Evolutionary conservation across 1,140 invertebrate species (phyloP).

Genomic region (Neuroterus valhalla): DNA sequence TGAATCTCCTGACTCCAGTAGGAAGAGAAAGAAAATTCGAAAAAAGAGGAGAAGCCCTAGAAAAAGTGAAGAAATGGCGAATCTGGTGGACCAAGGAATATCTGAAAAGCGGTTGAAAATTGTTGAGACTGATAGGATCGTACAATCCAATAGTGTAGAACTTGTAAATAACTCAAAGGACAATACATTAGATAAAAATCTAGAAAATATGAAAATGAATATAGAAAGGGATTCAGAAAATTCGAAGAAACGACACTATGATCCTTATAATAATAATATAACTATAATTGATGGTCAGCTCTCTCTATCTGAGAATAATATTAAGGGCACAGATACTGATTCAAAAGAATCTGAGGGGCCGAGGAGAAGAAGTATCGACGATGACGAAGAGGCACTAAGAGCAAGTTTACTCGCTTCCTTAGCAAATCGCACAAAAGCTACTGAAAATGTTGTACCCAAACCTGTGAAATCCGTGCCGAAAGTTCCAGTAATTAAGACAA

Average conservation of each 20-base stretch:
- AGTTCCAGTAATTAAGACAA: too few species aligned
- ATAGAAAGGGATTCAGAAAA: neutral
- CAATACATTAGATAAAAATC: neutral
- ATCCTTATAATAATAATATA: too few species aligned
- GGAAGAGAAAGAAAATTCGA: neutral
- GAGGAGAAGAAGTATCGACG: constrained; percentile 65
- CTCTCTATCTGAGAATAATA: neutral
- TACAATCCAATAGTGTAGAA: neutral
- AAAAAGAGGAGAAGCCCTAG: neutral
- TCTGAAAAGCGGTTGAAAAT: neutral
- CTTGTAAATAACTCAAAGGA: neutral
- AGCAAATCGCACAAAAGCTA: constrained; percentile 51
- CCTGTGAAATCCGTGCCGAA: neutral
- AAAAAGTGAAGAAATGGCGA: neutral
- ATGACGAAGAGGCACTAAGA: constrained; percentile 69
- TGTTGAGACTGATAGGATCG: neutral
- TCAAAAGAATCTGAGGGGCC: constrained; percentile 11
- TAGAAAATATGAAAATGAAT: neutral
- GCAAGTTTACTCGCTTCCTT: constrained; percentile 67
- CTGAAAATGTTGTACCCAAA: neutral
- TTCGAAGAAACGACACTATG: neutral
- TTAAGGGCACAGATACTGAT: neutral
- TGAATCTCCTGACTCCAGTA: neutral
- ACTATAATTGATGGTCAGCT: too few species aligned
- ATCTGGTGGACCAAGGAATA: neutral